Conservation (phyloP, 2,113 vertebrate genomes). For the Pangasianodon hypophthalmus region DNA sequence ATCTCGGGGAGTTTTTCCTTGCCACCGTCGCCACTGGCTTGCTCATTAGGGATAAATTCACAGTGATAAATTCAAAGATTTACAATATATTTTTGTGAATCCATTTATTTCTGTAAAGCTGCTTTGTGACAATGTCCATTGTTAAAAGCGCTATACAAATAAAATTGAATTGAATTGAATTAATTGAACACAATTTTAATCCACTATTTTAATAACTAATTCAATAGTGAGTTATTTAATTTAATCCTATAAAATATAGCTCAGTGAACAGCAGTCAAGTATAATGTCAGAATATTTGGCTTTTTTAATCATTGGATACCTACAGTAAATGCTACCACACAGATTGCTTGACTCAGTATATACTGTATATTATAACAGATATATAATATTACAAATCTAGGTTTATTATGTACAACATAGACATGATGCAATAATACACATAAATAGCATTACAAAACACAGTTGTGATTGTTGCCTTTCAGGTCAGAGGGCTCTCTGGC, state of each 20-base stretch:
- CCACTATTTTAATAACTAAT: not conserved
- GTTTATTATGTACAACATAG: not conserved
- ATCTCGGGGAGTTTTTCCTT: no score
- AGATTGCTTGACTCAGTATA: not conserved
- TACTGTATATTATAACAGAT: not conserved
- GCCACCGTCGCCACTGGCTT: no score
- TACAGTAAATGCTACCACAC: not conserved
- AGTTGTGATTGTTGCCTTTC: constrained; percentile 36
- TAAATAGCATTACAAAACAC: not conserved
- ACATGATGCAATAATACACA: not conserved
- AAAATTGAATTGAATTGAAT: no score
- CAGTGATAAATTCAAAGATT: no score
- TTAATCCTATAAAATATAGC: not conserved
- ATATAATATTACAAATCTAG: not conserved
- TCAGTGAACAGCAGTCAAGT: not conserved
- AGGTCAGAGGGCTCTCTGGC: constrained; percentile 50
- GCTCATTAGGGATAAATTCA: no score
- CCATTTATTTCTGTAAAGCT: no score
- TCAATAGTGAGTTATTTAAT: not conserved
- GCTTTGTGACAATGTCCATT: no score
- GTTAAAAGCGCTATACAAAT: no score
- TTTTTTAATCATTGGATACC: not conserved
- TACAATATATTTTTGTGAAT: no score
- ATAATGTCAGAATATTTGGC: not conserved
- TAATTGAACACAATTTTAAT: not conserved